Base-by-base conservation (phyloP, 2,888 invertebrate species). In the Ectemnius lituratus region DNA sequence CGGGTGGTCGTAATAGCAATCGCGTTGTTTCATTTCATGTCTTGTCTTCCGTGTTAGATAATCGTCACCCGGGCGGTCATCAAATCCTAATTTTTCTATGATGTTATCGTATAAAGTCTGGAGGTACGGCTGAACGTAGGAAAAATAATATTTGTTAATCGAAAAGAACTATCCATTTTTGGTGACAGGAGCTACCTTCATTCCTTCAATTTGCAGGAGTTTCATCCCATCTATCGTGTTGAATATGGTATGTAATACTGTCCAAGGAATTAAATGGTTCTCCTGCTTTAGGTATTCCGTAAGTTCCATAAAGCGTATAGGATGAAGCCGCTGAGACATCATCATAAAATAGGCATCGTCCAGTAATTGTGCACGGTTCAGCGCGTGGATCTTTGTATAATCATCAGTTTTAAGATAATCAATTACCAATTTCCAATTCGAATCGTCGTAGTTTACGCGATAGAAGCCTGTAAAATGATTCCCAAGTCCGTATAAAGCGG, bases 341-440 rank as follows among this genome's bases (percentile, higher is more conserved):
- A 62, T 14, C 63, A 94, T 90, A 76, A 93, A 93, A 79, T 94
- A 93, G 0, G 94, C 91, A 88, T 97, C 97, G 82, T 96, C 95
- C 0, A 97, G 90, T 3, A 95, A 85, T 73, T 96, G 95, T 0
- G 95, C 96, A 47, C 97, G 92, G 90, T 96, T 96, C n/a, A 94
- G 85, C 0, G 93, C 88, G 70, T 94, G 92, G 67, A 96, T 94
- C 2, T 84, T 86, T 1, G 76, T 71, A 65, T 92, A 91, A 76
- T 92, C 91, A 4, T 93, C 90, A 0, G 81, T 85, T 23, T 87
- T 85, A 45, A 95, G 87, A 6, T 92, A 93, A 0, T 84, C 84
- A 0, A 91, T 91, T 8, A 95, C 88, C 0, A 93, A 92, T 1
- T 91, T 88, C 95, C 95, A 96, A 88, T 96, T 96, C 0, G 87